Evolutionary conservation across 2,888 invertebrate species (phyloP).

Genomic region (Morpho achilles): DNA sequence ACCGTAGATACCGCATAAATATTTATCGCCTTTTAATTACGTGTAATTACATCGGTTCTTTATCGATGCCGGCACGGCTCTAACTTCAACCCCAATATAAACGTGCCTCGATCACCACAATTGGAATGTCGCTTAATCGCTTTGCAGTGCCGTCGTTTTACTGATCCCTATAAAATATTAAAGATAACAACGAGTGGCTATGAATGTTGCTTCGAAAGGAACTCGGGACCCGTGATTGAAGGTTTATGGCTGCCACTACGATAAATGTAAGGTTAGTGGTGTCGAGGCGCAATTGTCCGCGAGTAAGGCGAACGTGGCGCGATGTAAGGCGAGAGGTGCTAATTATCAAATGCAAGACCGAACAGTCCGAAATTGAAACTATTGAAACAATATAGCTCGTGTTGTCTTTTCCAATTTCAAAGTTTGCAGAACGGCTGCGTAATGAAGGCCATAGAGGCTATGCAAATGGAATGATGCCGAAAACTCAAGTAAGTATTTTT

Average conservation of each 20-base stretch:
- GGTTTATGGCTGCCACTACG: constrained; percentile 68
- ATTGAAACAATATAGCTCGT: constrained; percentile 74
- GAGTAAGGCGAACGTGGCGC: constrained; percentile 31
- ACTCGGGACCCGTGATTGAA: constrained; percentile 61
- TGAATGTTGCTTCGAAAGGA: constrained; percentile 57
- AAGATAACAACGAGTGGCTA: constrained; percentile 74
- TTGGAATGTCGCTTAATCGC: constrained; percentile 72
- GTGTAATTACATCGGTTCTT: constrained; percentile 54
- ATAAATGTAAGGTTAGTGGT: constrained; percentile 58
- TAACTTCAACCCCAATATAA: constrained; percentile 40
- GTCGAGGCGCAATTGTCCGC: constrained; percentile 40
- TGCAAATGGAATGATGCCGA: constrained; percentile 76
- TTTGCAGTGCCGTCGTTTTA: constrained; percentile 74
- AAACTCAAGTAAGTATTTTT: constrained; percentile 72
- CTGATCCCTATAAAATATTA: constrained; percentile 77
- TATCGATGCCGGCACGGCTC: constrained; percentile 50
- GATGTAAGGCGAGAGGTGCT: constrained; percentile 65
- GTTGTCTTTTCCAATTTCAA: constrained; percentile 75
- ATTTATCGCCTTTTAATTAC: constrained; percentile 70
- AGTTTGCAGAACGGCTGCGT: constrained; percentile 76
- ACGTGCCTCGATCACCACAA: constrained; percentile 41
- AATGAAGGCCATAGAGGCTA: constrained; percentile 73
- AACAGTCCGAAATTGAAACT: constrained; percentile 72
- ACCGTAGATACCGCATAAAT: constrained; percentile 47
- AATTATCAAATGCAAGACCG: constrained; percentile 76